Conservation (phyloP, 2,113 vertebrate species). For the Mirza zaza region DNA sequence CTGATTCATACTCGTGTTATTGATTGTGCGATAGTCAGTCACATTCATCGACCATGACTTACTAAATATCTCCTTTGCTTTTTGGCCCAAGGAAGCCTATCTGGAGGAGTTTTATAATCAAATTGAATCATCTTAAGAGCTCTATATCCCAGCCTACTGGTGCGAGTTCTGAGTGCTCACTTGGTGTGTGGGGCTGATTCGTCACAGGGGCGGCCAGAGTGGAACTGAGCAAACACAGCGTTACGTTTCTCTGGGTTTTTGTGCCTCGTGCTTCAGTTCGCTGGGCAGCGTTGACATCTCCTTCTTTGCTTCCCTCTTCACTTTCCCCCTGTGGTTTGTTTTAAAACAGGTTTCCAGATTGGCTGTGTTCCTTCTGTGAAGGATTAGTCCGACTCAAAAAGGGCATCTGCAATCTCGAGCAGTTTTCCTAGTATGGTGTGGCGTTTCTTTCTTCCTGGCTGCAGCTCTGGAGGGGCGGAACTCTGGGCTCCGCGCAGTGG, state of each 20-base stretch:
- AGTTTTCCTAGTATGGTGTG: neutral
- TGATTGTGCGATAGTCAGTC: neutral
- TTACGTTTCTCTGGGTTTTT: neutral
- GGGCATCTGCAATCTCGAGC: neutral
- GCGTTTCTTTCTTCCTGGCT: neutral
- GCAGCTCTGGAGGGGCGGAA: neutral
- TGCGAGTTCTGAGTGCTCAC: neutral
- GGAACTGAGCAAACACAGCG: neutral
- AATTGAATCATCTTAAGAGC: neutral
- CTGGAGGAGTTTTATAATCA: neutral
- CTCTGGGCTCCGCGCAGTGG: neutral
- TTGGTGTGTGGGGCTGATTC: neutral
- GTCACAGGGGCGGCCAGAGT: neutral
- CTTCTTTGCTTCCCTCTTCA: neutral
- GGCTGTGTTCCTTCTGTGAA: neutral
- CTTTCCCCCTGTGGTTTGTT: neutral
- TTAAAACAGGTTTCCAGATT: conserved; percentile 12
- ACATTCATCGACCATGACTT: neutral
- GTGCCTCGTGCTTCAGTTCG: neutral
- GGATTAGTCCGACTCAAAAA: conserved; percentile 25
- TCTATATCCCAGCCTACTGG: neutral
- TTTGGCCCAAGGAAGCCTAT: neutral
- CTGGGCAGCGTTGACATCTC: neutral
- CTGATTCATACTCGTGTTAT: neutral
- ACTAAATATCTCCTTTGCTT: neutral